Percentiles rank a stretch among this genome's conserved stretches.
phyloP scores from a whole-genome alignment of 2,797 vertebrate species.

The Rhincodon typus region DNA sequence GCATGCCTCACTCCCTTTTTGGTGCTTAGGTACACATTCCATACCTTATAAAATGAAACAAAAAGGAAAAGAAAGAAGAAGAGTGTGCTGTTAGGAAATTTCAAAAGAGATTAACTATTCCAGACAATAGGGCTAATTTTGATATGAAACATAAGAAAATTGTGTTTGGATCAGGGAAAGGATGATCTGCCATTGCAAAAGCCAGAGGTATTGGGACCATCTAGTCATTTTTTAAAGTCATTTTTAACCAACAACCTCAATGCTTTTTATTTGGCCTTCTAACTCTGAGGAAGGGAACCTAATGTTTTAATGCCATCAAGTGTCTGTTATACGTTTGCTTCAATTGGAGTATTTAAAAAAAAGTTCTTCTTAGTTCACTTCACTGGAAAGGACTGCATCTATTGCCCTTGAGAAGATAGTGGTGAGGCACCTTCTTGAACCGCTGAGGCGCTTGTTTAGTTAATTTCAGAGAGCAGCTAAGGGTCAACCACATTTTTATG shows the following conservation, averaged over 20 bases:
- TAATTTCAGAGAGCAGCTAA: no score
- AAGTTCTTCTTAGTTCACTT: no score
- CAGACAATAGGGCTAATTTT: constrained; percentile 35
- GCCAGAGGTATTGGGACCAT: not conserved
- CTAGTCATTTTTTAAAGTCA: not conserved
- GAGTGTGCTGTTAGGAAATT: not conserved
- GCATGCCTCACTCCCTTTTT: not conserved
- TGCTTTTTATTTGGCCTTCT: not conserved
- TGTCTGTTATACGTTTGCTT: not conserved
- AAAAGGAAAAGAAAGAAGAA: not conserved
- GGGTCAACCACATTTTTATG: no score
- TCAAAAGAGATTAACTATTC: not conserved
- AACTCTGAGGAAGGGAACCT: not conserved
- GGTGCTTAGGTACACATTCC: not conserved
- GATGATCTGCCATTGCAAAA: not conserved
- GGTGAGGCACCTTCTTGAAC: no score
- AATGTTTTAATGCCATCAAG: not conserved
- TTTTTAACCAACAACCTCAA: not conserved
- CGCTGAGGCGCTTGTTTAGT: no score
- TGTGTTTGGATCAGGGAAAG: not conserved
- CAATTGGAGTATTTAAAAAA: not conserved
- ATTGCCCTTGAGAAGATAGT: no score
- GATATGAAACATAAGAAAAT: not conserved
- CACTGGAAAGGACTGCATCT: no score
- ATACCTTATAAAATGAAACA: not conserved